Percentiles rank a stretch among this genome's conserved stretches.
These are phyloP conservation scores for Hoplostethus mediterraneus DNA, from an alignment of 2,797 vertebrate genomes.

Conservation along the genomic window DNA sequence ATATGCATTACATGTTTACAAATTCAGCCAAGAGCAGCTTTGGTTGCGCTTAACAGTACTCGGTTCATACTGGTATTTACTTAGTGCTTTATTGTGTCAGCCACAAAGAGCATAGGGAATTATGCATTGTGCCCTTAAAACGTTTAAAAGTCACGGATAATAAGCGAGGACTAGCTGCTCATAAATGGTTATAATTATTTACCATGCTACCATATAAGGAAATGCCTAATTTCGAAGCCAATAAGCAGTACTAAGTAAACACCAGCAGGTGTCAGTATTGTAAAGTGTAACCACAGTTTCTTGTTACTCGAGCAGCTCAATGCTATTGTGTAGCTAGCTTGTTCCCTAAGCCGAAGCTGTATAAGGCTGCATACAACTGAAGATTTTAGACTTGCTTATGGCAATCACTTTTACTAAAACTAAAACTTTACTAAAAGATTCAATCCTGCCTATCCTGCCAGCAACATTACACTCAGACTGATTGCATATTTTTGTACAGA, in stretches of 20 bases:
- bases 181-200: not conserved
- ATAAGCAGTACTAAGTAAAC: conserved; percentile 53
- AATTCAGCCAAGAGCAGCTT: conserved; percentile 76
- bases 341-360: conserved; percentile 58
- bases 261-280: conserved; percentile 65
- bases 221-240: not conserved
- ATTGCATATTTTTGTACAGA: conserved; percentile 78
- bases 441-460: conserved; percentile 60
- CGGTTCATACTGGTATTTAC: conserved; percentile 64
- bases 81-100: conserved; percentile 39
- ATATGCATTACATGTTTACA: conserved; percentile 83
- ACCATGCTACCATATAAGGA: not conserved
- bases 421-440: conserved; percentile 30
- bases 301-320: conserved; percentile 71
- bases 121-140: not conserved
- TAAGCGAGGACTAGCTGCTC: no score
- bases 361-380: conserved; percentile 64
- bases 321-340: conserved; percentile 53
- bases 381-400: conserved; percentile 65
- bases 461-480: conserved; percentile 60
- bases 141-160: not conserved
- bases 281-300: conserved; percentile 72
- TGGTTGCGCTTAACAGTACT: conserved; percentile 76
- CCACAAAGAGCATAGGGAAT: not conserved
- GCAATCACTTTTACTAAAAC: conserved; percentile 76